Evolutionary conservation across 2,797 vertebrate genomes (phyloP).

Genomic region (Parauchenoglanis ngamensis): DNA sequence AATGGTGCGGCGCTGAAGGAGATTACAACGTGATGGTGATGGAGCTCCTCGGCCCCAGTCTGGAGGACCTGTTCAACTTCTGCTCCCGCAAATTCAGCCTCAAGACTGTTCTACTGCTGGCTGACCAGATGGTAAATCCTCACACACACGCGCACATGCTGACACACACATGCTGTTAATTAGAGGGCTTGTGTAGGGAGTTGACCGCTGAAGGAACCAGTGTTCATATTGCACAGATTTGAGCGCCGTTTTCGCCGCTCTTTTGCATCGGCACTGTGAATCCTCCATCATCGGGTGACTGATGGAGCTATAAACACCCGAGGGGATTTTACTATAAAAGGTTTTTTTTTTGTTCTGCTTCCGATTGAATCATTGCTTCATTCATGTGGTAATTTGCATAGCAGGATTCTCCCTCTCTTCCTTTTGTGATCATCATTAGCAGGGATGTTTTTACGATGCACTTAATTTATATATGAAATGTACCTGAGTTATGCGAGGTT

Average conservation of each 20-base stretch:
- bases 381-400: constrained; percentile 43
- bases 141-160: constrained; percentile 42
- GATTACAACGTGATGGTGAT: constrained; percentile 71
- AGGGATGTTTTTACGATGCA: not conserved
- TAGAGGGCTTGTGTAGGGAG: constrained; percentile 5
- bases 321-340: constrained; percentile 8
- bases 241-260: not conserved
- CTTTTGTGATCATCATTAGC: not conserved
- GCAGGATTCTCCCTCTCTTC: not conserved
- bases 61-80: constrained; percentile 68
- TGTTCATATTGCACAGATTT: constrained; percentile 18
- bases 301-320: not conserved
- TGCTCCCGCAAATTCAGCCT: constrained; percentile 81
- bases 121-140: constrained; percentile 83
- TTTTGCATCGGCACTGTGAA: constrained; percentile 15
- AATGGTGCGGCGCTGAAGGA: constrained; percentile 68
- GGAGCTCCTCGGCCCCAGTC: constrained; percentile 68
- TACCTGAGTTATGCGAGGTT: not conserved
- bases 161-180: not conserved
- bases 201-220: constrained; percentile 12
- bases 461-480: not conserved
- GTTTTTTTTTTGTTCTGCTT: constrained; percentile 9
- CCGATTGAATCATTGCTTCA: constrained; percentile 5
- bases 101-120: constrained; percentile 74
- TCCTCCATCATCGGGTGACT: constrained; percentile 19